Evolutionary conservation across 2,888 invertebrate genomes (phyloP), one percentile per base, ranked within the genome.

Genomic region (Drosophila nigritarsus): DNA sequence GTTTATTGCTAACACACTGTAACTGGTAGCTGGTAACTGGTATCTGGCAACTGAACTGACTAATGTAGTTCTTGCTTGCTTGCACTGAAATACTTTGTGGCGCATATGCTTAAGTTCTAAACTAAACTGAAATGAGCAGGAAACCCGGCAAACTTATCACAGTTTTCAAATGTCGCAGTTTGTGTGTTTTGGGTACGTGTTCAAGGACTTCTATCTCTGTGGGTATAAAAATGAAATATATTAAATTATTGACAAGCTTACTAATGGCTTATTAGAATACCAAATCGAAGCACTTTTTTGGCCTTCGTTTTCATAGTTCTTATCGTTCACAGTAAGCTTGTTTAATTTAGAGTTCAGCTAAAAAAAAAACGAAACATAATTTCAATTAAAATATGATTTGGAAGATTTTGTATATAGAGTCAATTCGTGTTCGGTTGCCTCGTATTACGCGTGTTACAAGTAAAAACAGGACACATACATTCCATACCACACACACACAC

Each of bases 51-150:
- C 51, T 36, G 2, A 24, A 20, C 53, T 55, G 42, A 34, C 32
- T 34, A 53, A 24, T 24, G 40, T 32, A 24, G 30, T 18, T 40
- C 4, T n/a, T 24, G 24, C 38, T 36, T 24, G 36, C 34, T 45
- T 24, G 42, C 27, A 54, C 53, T 61, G 62, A 30, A 49, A 29
- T 34, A 59, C 42, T 55, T 65, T 48, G 40, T 32, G 67, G 60
- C 53, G 54, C 62, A 61, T 32, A 51, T 53, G 40, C n/a, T 42
- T n/a, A 32, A 24, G 24, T 20, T 11, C 6, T 7, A 24, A 40
- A 13, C 27, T 27, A 53, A 56, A 53, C 56, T 48, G 38, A 69
- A 55, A 49, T 60, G 48, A 27, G 11, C 66, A 42, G 42, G 53
- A 40, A 49, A 18, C 45, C 24, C 32, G 18, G 58, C 20, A 48